These are phyloP conservation scores for Cyprinella venusta DNA, from an alignment of 2,797 vertebrate species.

Conservation along the genomic window DNA sequence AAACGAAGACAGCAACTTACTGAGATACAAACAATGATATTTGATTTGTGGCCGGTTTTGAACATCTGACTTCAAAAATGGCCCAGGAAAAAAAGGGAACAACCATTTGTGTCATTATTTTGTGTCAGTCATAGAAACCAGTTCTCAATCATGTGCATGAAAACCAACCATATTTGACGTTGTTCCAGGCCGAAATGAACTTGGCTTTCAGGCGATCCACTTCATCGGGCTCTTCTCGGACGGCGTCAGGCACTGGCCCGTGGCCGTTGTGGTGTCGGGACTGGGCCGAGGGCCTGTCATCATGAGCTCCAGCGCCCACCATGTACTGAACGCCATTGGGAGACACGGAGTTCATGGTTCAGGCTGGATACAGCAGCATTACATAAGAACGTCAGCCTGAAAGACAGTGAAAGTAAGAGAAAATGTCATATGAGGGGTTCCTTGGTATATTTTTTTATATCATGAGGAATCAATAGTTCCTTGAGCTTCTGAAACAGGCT, in stretches of 20 bases:
- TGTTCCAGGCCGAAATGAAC: slow-evolving; percentile 90
- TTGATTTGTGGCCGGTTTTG: neutral
- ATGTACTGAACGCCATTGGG: slow-evolving; percentile 84
- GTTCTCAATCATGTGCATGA: neutral
- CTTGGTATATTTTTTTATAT: neutral
- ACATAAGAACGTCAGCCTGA: slow-evolving; percentile 59
- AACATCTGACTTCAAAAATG: slow-evolving; percentile 20
- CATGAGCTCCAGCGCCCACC: slow-evolving; percentile 71
- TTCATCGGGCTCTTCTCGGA: slow-evolving; percentile 82
- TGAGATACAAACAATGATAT: neutral
- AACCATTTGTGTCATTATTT: neutral
- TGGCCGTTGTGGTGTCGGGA: slow-evolving; percentile 68
- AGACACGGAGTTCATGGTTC: slow-evolving; percentile 88
- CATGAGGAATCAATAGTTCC: neutral
- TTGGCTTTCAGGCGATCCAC: slow-evolving; percentile 91
- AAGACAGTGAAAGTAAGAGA: slow-evolving; percentile 6
- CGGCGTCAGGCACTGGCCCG: slow-evolving; percentile 58
- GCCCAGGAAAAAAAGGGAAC: neutral
- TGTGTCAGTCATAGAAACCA: neutral
- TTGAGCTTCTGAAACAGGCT: too few species aligned
- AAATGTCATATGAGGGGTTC: neutral
- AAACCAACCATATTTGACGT: slow-evolving; percentile 89
- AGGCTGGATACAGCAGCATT: slow-evolving; percentile 58
- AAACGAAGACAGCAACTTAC: neutral
- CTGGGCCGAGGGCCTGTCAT: slow-evolving; percentile 66